These are phyloP conservation scores for Prosopocoilus inquinatus DNA, from an alignment of 2,888 invertebrate species.

Conservation along the genomic window DNA sequence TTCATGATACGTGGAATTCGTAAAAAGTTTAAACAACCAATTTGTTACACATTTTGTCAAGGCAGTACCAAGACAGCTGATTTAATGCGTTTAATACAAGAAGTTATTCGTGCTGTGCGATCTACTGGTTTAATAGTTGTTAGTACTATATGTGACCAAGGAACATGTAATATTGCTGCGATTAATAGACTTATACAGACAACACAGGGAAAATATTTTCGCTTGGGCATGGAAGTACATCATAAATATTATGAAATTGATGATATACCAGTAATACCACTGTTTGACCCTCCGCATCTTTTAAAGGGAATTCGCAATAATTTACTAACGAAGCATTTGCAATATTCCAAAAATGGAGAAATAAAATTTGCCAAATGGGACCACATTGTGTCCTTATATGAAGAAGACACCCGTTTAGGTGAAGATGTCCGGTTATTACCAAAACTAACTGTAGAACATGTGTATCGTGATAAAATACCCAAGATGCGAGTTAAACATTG, in stretches of 20 bases:
- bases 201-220: background rate
- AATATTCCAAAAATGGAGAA: too few relatives aligned
- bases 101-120: background rate
- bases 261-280: background rate
- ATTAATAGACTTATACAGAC: background rate
- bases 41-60: conserved; percentile 28
- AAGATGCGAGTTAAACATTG: conserved; percentile 5
- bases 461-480: too few relatives aligned
- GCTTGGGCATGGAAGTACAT: too few relatives aligned
- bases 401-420: background rate
- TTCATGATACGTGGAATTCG: conserved; percentile 30
- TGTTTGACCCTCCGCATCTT: conserved; percentile 2
- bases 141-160: conserved; percentile 7
- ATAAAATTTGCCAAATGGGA: background rate
- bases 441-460: too few relatives aligned
- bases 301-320: conserved; percentile 1
- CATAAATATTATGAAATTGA: background rate
- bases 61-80: conserved; percentile 18
- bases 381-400: background rate
- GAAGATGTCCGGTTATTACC: background rate
- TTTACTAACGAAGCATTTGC: background rate
- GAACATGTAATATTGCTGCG: background rate
- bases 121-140: conserved; percentile 3
- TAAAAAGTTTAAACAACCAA: conserved; percentile 32
- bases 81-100: conserved; percentile 11